Evolutionary conservation across 2,113 vertebrate genomes (phyloP), one percentile per base, ranked within the genome.

Genomic region (Aramus guarauna): DNA sequence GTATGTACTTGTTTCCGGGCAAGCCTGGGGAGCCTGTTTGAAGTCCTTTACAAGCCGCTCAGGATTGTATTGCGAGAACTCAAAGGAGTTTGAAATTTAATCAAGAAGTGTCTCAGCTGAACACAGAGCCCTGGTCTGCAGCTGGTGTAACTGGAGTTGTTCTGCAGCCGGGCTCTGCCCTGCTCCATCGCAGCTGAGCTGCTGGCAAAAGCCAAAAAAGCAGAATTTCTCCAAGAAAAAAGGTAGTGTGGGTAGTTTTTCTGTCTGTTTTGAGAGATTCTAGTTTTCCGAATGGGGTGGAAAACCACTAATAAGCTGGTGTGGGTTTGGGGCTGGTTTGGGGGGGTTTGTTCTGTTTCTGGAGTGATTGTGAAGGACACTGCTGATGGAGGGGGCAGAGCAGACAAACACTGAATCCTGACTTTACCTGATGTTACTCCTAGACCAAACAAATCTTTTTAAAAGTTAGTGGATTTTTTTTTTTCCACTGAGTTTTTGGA

Each of bases 51-150:
- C 94, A 97, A 94, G 74, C 81, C 91, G 63, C 66, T 96, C 68
- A 34, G 95, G 94, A 96, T 97, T 96, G 90, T 93, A 82, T 97
- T 97, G 94, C 97, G 92, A 41, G 90, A 91, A 88, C 77, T 97
- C 86, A 96, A 95, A 96, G 81, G 75, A 83, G 83, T 94, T 92
- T 76, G 96, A n/a, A n/a, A n/a, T n/a, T n/a, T n/a, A n/a, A n/a
- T n/a, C n/a, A n/a, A n/a, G n/a, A n/a, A n/a, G n/a, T n/a, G n/a
- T n/a, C n/a, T n/a, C 96, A 95, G 92, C 85, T 67, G 86, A 95
- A 67, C 96, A 90, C 80, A 94, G 92, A 94, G 96, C 88, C 67
- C 96, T 73, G 76, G 74, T 97, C 94, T 89, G 93, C 97, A 96
- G 96, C 96, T 96, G 90, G 74, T 90, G 91, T 85, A 79, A 90